A percentile compares a stretch with the other conserved stretches of the same genome.
These are phyloP conservation scores for Adelosebastes latens DNA, from an alignment of 2,797 vertebrate species.

Conservation along the genomic window DNA sequence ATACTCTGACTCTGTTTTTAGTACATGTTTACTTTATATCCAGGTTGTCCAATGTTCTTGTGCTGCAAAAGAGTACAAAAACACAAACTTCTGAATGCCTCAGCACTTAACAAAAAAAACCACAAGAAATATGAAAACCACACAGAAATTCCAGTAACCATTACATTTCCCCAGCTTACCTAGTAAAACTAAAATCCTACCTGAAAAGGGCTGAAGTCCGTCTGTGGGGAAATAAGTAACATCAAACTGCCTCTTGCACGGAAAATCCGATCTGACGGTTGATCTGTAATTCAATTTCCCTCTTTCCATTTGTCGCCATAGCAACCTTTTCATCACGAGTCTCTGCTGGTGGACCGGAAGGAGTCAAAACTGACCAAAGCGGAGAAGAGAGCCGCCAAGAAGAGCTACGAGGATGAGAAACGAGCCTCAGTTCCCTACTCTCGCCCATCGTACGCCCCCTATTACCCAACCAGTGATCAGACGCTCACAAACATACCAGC, in stretches of 20 bases:
- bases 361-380: slow-evolving; percentile 98
- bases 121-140: background rate
- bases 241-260: background rate
- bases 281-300: background rate
- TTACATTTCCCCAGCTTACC: background rate
- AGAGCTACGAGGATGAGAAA: slow-evolving; percentile 98
- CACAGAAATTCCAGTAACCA: background rate
- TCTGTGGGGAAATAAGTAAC: background rate
- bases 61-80: background rate
- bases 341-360: slow-evolving; percentile 95
- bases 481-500: slow-evolving; percentile 92
- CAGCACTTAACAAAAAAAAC: background rate
- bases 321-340: slow-evolving; percentile 98
- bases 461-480: slow-evolving; percentile 95
- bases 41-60: background rate
- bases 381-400: slow-evolving; percentile 98
- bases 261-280: background rate
- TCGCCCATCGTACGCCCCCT: slow-evolving; percentile 95
- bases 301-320: slow-evolving; percentile 57
- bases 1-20: background rate
- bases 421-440: slow-evolving; percentile 96
- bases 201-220: background rate
- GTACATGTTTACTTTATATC: background rate
- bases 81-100: background rate
- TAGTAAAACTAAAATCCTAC: background rate